Evolutionary conservation across 92 coral and sea anemone genomes (phyloP).

Genomic region (Metridium senile): DNA sequence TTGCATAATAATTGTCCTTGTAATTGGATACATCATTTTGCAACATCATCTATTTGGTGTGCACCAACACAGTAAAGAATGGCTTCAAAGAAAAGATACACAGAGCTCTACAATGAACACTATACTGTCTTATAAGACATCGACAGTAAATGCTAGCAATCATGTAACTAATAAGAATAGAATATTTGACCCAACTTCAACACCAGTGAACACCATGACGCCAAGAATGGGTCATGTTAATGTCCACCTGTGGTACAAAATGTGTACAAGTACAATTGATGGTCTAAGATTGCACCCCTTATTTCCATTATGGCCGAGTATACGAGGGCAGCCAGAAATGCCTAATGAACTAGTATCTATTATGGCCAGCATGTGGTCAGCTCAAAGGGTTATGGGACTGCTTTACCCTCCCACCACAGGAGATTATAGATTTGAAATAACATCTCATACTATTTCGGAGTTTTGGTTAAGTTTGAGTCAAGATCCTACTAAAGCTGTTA

Average conservation of each 20-base stretch:
- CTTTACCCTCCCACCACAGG: constrained; percentile 67
- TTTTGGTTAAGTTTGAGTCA: constrained; percentile 70
- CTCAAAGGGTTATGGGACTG: constrained; percentile 72
- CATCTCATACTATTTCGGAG: constrained; percentile 63
- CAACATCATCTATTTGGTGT: background rate
- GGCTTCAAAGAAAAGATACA: background rate
- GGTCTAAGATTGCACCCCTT: constrained; percentile 71
- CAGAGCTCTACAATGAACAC: background rate
- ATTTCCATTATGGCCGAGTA: constrained; percentile 66
- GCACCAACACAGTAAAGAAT: background rate
- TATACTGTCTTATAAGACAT: no score
- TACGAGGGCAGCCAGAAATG: constrained; percentile 34
- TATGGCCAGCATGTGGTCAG: constrained; percentile 67
- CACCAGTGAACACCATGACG: background rate
- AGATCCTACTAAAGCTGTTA: constrained; percentile 49
- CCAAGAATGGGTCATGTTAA: constrained; percentile 41
- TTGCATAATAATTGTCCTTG: background rate
- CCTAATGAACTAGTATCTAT: constrained; percentile 46
- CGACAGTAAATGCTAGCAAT: no score
- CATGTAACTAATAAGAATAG: no score
- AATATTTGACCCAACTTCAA: no score
- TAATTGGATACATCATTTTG: background rate
- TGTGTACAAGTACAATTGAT: constrained; percentile 74
- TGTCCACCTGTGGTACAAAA: constrained; percentile 65
- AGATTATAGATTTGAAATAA: constrained; percentile 39